These are phyloP conservation scores for Rhabditophanes sp. DNA, from an alignment of 2,888 invertebrate genomes.

Conservation along the genomic window DNA sequence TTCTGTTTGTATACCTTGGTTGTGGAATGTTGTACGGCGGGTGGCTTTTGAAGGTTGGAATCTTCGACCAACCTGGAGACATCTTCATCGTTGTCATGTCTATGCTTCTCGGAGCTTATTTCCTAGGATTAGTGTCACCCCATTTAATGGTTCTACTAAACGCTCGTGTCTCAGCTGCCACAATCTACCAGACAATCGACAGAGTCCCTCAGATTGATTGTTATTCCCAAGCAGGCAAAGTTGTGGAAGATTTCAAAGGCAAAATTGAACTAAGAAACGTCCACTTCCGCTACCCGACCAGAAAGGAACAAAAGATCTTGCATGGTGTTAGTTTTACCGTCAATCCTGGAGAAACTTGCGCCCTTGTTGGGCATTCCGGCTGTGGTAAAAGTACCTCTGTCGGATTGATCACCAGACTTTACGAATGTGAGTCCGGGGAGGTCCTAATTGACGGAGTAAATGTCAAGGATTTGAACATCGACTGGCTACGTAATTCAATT, in stretches of 20 bases:
- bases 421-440: constrained; percentile 58
- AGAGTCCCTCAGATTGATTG: constrained; percentile 22
- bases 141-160: constrained; percentile 33
- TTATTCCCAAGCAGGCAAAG: constrained; percentile 17
- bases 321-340: constrained; percentile 43
- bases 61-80: constrained; percentile 25
- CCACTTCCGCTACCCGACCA: constrained; percentile 27
- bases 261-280: constrained; percentile 23
- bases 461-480: constrained; percentile 21
- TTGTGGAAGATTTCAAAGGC: constrained; percentile 9
- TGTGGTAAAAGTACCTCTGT: constrained; percentile 58
- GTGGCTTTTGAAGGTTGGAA: constrained; percentile 18
- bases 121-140: constrained; percentile 28
- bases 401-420: constrained; percentile 56
- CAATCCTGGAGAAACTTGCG: constrained; percentile 43
- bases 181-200: constrained; percentile 29
- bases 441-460: constrained; percentile 43
- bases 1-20: constrained; percentile 25
- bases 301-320: constrained; percentile 26
- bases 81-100: constrained; percentile 29
- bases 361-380: constrained; percentile 56
- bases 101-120: constrained; percentile 26
- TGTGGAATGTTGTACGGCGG: constrained; percentile 26
- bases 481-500: constrained; percentile 22
- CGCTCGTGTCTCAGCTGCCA: constrained; percentile 32